These are phyloP conservation scores for Osedax frankpressi DNA, from an alignment of 2,888 invertebrate genomes.

Conservation along the genomic window DNA sequence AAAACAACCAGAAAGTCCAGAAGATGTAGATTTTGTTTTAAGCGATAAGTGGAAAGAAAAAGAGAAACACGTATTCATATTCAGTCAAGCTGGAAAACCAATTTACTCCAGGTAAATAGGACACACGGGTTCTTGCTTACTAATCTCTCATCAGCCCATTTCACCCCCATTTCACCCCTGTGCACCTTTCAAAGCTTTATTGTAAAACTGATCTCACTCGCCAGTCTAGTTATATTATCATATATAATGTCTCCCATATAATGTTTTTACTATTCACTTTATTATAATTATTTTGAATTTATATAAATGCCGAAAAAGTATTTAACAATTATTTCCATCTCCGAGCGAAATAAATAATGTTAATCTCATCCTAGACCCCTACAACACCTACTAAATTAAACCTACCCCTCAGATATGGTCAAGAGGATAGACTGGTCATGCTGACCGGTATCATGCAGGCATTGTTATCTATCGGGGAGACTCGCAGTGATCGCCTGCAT, in stretches of 20 bases:
- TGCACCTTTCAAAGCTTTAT: too few species aligned
- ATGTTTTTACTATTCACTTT: too few species aligned
- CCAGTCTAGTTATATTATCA: too few species aligned
- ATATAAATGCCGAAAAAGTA: too few species aligned
- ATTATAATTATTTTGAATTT: too few species aligned
- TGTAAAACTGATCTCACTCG: too few species aligned
- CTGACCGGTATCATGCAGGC: slow-evolving; percentile 73
- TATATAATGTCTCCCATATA: too few species aligned
- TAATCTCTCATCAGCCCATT: too few species aligned
- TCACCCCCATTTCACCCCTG: too few species aligned
- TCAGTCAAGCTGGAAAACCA: slow-evolving; percentile 90
- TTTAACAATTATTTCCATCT: too few species aligned
- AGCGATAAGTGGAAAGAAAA: slow-evolving; percentile 60
- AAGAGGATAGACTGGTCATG: slow-evolving; percentile 83
- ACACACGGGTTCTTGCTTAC: too few species aligned
- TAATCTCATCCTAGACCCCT: background rate
- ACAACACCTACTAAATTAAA: too few species aligned
- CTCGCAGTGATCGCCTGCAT: slow-evolving; percentile 54
- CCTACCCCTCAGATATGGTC: slow-evolving; percentile 60
- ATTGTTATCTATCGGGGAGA: slow-evolving; percentile 51
- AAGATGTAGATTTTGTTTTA: slow-evolving; percentile 36
- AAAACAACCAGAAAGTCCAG: slow-evolving; percentile 8
- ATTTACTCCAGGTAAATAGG: slow-evolving; percentile 74
- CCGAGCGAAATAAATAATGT: background rate
- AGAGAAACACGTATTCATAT: slow-evolving; percentile 79